Evolutionary conservation across 1,140 invertebrate species (phyloP), one percentile per base, ranked within the genome.

Genomic region (Drosophila triauraria): DNA sequence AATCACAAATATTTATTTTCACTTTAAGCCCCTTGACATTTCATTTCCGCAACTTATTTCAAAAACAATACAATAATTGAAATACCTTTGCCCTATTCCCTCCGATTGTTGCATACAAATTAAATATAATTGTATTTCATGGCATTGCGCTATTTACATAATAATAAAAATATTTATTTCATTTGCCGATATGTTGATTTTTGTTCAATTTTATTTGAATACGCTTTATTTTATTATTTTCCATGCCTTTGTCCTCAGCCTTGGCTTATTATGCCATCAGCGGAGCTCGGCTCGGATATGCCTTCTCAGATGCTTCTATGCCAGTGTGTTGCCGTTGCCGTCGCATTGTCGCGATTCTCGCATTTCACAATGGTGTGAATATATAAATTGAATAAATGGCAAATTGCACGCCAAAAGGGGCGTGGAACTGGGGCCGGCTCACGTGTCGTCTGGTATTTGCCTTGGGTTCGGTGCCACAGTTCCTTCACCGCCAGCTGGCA

Each of bases 371-470:
- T 74, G 42, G 72, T 64, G 72, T 62, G 72, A 59, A 86, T 70
- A 83, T 76, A 84, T 84, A 88, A 88, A 87, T 90, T 88, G 85
- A 90, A 82, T 90, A 87, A 84, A 88, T 80, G 80, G 85, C 78
- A 88, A 88, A 88, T 84, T 90, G 85, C 74, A 84, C 64, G 53
- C 68, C 69, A 68, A 87, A 59, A 35, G 38, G 44, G 69, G 67
- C 51, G 69, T 51, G 42, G 40, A 9, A 5, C 30, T 17, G 44
- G 67, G 61, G 30, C 59, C 43, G 69, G 56, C 80, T 82, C 65
- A 83, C 84, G 80, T 88, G 72, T 80, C 80, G 81, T 57, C 32
- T 43, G 75, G 58, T 54, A 72, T 87, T 88, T 86, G 58, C 75
- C 58, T 58, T 46, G 30, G 57, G 25, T 15, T 59, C 60, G 27